Evolutionary conservation across 1,140 invertebrate genomes (phyloP).

Genomic region (Bombus huntii): DNA sequence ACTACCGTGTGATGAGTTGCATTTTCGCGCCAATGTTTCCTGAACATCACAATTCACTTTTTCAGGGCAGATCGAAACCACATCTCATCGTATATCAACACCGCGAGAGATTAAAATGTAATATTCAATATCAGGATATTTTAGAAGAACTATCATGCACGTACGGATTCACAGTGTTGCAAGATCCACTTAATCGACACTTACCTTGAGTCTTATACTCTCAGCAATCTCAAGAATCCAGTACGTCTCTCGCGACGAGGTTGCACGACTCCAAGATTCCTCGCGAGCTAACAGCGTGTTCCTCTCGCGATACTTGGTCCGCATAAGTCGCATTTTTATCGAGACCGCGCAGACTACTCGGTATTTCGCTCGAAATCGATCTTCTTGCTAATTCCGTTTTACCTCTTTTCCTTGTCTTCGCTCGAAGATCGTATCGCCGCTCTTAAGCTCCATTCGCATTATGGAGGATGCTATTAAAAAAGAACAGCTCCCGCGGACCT

Average conservation of each 20-base stretch:
- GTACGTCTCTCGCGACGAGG: neutral
- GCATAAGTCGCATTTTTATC: slow-evolving; percentile 21
- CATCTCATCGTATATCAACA: too few relatives aligned
- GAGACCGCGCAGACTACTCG: neutral
- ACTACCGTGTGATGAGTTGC: too few relatives aligned
- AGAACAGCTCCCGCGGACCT: neutral
- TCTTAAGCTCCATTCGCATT: too few relatives aligned
- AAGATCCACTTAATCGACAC: neutral
- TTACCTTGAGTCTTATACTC: neutral
- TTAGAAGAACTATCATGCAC: too few relatives aligned
- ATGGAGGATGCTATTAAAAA: slow-evolving; percentile 1
- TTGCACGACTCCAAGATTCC: neutral
- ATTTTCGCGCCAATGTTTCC: too few relatives aligned
- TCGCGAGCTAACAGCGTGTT: neutral
- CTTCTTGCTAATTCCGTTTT: neutral
- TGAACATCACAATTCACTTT: too few relatives aligned
- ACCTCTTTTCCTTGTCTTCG: neutral
- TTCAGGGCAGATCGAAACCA: too few relatives aligned
- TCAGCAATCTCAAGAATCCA: neutral
- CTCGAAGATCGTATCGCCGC: neutral
- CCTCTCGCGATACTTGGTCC: neutral
- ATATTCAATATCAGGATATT: too few relatives aligned
- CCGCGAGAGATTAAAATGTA: too few relatives aligned
- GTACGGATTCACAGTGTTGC: too few relatives aligned
- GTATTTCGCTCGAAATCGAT: neutral